phyloP scores from a whole-genome alignment of 2,888 invertebrate genomes.

The Rhingia rostrata region DNA sequence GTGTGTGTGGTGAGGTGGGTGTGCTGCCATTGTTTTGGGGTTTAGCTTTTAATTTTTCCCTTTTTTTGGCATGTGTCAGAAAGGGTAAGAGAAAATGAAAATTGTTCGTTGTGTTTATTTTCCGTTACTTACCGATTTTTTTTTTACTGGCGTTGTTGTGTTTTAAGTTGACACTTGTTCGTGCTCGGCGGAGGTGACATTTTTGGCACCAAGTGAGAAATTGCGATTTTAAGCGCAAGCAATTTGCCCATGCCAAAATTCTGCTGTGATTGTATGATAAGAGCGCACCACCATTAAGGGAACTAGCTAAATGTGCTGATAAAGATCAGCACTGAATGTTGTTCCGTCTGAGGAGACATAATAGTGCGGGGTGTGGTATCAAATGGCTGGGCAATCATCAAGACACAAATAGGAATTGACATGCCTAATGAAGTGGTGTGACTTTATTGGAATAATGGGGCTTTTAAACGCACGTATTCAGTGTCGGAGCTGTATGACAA shows the following conservation, averaged over 20 bases:
- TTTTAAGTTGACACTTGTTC: slow-evolving; percentile 57
- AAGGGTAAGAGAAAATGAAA: slow-evolving; percentile 46
- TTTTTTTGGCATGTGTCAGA: slow-evolving; percentile 27
- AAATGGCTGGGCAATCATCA: slow-evolving; percentile 25
- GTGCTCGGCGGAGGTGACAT: slow-evolving; percentile 64
- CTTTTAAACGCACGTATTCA: background rate
- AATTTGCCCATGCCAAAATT: slow-evolving; percentile 51
- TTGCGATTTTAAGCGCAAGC: slow-evolving; percentile 68
- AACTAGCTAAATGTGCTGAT: slow-evolving; percentile 55
- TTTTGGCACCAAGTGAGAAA: slow-evolving; percentile 71
- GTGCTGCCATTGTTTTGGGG: slow-evolving; percentile 60
- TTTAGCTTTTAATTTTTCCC: slow-evolving; percentile 65
- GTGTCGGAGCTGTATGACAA: no score
- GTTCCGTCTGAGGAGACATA: slow-evolving; percentile 16
- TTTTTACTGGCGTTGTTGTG: background rate
- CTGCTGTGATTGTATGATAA: slow-evolving; percentile 53
- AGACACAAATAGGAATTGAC: slow-evolving; percentile 8
- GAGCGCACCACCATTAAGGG: slow-evolving; percentile 41
- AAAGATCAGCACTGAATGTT: slow-evolving; percentile 42
- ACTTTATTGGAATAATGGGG: background rate
- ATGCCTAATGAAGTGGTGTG: slow-evolving; percentile 29
- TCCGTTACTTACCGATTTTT: slow-evolving; percentile 11
- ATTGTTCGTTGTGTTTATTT: slow-evolving; percentile 52
- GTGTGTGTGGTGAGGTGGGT: slow-evolving; percentile 29
- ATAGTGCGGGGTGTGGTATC: slow-evolving; percentile 10